A percentile compares a stretch with the other conserved stretches of the same genome.
Evolutionary conservation across 2,113 vertebrate genomes (phyloP).

Genomic region (Crotalus helleri): DNA sequence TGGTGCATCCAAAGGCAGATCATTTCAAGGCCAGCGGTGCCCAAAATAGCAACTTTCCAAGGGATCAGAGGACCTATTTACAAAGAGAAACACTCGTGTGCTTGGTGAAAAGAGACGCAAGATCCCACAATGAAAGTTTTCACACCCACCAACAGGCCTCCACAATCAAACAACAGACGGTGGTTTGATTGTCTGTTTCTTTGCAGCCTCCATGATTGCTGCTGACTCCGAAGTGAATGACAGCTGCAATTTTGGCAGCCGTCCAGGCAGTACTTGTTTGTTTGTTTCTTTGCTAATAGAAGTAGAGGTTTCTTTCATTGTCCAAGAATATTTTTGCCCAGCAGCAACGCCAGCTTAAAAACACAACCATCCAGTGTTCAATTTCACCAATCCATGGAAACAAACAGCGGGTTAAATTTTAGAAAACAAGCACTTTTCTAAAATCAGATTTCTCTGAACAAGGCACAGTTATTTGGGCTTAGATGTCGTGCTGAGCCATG

Average conservation of each 20-base stretch:
- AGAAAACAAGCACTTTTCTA: background rate
- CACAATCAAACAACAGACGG: too few relatives aligned
- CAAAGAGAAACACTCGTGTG: background rate
- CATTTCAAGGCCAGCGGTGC: background rate
- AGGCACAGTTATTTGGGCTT: background rate
- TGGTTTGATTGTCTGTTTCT: background rate
- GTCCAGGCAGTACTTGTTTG: background rate
- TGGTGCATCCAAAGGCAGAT: accelerated
- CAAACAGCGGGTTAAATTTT: background rate
- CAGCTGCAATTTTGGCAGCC: background rate
- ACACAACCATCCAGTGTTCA: background rate
- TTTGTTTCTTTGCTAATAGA: background rate
- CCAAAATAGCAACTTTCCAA: background rate
- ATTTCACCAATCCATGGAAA: background rate
- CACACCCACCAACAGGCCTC: background rate
- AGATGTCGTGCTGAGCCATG: background rate
- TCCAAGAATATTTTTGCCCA: background rate
- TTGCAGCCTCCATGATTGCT: background rate
- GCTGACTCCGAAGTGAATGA: background rate
- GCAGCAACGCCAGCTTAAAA: background rate
- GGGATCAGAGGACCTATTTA: background rate
- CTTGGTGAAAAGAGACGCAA: background rate
- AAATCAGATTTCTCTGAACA: background rate
- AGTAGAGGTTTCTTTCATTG: background rate
- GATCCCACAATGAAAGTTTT: background rate